phyloP scores from a whole-genome alignment of 2,113 vertebrate species.

The Tor tambroides region DNA sequence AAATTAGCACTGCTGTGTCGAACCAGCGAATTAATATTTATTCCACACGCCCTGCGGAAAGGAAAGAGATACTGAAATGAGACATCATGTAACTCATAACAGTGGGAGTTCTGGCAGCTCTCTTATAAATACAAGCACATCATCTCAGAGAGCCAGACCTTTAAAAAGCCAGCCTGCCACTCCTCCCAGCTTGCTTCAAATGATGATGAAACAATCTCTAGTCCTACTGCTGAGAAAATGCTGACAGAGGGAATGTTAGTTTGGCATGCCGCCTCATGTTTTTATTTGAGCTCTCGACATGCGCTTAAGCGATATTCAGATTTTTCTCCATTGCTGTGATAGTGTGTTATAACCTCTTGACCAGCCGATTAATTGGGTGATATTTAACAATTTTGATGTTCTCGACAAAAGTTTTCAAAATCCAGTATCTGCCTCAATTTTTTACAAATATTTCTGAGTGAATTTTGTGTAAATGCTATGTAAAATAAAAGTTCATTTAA shows the following conservation, averaged over 20 bases:
- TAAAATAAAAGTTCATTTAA: no score
- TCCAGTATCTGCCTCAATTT: no score
- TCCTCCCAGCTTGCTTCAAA: constrained; percentile 17
- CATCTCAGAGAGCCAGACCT: neutral
- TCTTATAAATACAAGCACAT: neutral
- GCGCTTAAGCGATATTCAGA: neutral
- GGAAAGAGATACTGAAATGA: neutral
- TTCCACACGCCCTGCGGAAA: neutral
- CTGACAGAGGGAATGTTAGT: constrained; percentile 15
- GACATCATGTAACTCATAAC: constrained; percentile 5
- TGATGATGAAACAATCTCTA: neutral
- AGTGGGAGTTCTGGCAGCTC: constrained; percentile 27
- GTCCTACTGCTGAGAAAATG: constrained; percentile 12
- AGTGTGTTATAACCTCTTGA: neutral
- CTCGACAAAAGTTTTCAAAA: neutral
- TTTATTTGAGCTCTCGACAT: neutral
- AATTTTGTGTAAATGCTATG: no score
- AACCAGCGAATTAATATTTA: neutral
- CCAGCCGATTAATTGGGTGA: neutral
- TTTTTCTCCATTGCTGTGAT: neutral
- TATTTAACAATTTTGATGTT: neutral
- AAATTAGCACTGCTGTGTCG: neutral
- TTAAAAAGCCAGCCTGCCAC: neutral
- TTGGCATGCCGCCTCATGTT: neutral
- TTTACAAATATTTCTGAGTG: no score